Evolutionary conservation across 1,140 invertebrate genomes (phyloP).

Genomic region (Antheraea mylitta): DNA sequence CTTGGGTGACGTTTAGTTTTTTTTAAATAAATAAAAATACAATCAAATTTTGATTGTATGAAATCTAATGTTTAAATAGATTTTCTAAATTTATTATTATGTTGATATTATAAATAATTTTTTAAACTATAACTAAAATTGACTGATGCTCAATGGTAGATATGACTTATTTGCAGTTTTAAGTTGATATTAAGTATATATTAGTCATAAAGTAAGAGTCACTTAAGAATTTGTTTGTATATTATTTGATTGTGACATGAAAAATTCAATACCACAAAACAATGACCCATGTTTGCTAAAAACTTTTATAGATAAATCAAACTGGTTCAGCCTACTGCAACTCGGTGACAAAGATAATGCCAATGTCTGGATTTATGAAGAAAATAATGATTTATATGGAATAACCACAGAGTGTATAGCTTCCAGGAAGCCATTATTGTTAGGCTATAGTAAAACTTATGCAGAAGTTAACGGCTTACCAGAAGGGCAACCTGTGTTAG

Average conservation of each 20-base stretch:
- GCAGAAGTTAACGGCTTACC: slow-evolving; percentile 26
- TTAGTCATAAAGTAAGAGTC: too few relatives aligned
- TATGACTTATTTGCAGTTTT: too few relatives aligned
- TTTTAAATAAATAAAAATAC: too few relatives aligned
- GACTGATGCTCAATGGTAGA: too few relatives aligned
- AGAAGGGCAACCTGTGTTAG: slow-evolving; percentile 23
- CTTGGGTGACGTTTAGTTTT: too few relatives aligned
- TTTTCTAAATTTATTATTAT: too few relatives aligned
- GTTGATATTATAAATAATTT: neutral
- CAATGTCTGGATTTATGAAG: slow-evolving; percentile 49
- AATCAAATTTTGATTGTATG: too few relatives aligned
- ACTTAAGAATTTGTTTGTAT: neutral
- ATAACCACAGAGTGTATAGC: slow-evolving; percentile 30
- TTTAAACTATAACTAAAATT: too few relatives aligned
- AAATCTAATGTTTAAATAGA: neutral
- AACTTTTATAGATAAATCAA: slow-evolving; percentile 42
- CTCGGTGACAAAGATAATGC: slow-evolving; percentile 35
- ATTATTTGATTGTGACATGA: neutral
- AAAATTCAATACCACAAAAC: neutral
- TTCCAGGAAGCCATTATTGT: slow-evolving; percentile 22
- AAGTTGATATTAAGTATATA: neutral
- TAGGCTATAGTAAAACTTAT: slow-evolving; percentile 45
- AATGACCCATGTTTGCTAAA: neutral
- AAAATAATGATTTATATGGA: slow-evolving; percentile 38
- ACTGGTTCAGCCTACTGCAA: slow-evolving; percentile 45